Evolutionary conservation across 92 coral and sea anemone genomes (phyloP), one percentile per base, ranked within the genome.

Genomic region (Ricordea florida): DNA sequence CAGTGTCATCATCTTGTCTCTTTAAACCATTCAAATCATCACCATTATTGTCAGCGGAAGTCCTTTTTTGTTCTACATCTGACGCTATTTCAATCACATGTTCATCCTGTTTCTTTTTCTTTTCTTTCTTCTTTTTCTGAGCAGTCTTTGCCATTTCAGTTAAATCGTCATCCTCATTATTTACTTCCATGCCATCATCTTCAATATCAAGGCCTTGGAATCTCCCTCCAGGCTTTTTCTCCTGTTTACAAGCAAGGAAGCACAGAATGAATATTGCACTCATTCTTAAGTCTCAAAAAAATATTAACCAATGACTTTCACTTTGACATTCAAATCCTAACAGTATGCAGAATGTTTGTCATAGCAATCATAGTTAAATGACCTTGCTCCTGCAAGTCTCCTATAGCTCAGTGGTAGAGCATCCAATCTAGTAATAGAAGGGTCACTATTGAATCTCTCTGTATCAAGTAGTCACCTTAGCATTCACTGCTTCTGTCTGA

Each of bases 111-210:
- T 85, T 87, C 41, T 72, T 66, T 75, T 79, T 91, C 70, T 82
- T 91, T n/a, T 83, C 89, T 50, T 87, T 90, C 57, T 90, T 91
- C 17, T 50, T 62, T 63, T 91, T 87, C 80, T 64, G 64, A 38
- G 66, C 28, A 64, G 41, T 64, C 33, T 43, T 57, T 6, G 26
- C 70, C 67, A 60, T 81, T 26, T 38, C 40, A 8, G 35, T n/a
- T 11, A 23, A 27, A 46, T 46, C 65, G 0, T 65, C 77, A 46
- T 67, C 69, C 1, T 57, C 84, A 17, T 67, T 58, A 16, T 72
- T 62, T 6, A 15, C 82, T 4, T 57, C 51, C 0, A 44, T 49
- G 16, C 4, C 72, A 21, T 77, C 71, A 52, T 74, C 91, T 74
- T 81, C 87, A 73, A 72, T 66, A 43, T 86, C 83, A n/a, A 86